A percentile compares a stretch with the other conserved stretches of the same genome.
Evolutionary conservation across 1,140 invertebrate species (phyloP).

Genomic region (Drosophila punjabiensis): DNA sequence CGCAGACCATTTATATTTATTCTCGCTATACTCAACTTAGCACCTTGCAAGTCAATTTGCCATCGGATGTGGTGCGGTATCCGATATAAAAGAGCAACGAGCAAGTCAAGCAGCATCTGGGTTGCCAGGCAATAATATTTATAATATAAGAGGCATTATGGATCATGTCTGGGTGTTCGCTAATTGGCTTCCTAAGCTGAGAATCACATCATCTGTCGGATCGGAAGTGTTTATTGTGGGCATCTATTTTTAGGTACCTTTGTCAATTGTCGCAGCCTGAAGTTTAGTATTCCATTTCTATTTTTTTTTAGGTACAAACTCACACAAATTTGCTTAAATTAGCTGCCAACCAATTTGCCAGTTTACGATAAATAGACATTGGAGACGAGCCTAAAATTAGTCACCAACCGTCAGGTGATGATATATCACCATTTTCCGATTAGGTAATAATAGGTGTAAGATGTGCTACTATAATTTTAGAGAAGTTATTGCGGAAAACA

Average conservation of each 20-base stretch:
- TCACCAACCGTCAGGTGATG: constrained; percentile 19
- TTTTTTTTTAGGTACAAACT: not conserved
- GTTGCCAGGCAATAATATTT: constrained; percentile 30
- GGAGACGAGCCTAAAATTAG: constrained; percentile 13
- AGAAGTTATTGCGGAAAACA: not conserved
- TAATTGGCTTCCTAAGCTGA: constrained; percentile 32
- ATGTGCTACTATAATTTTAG: not conserved
- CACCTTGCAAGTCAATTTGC: constrained; percentile 38
- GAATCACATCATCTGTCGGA: constrained; percentile 27
- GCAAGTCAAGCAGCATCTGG: constrained; percentile 8
- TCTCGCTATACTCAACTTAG: constrained; percentile 37
- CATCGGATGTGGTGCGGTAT: constrained; percentile 3
- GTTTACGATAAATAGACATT: constrained; percentile 7
- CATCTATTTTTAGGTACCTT: constrained; percentile 40
- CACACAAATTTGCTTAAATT: constrained; percentile 39
- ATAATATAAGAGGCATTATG: constrained; percentile 10
- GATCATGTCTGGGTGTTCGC: constrained; percentile 28
- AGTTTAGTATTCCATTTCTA: constrained; percentile 8
- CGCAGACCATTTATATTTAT: constrained; percentile 19
- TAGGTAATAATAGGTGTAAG: not conserved
- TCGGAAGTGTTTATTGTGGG: constrained; percentile 36
- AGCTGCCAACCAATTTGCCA: constrained; percentile 23
- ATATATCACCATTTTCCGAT: constrained; percentile 1
- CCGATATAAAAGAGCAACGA: not conserved
- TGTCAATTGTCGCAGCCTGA: constrained; percentile 34